These are phyloP conservation scores for Malacosoma neustria DNA, from an alignment of 2,888 invertebrate genomes.

Conservation along the genomic window DNA sequence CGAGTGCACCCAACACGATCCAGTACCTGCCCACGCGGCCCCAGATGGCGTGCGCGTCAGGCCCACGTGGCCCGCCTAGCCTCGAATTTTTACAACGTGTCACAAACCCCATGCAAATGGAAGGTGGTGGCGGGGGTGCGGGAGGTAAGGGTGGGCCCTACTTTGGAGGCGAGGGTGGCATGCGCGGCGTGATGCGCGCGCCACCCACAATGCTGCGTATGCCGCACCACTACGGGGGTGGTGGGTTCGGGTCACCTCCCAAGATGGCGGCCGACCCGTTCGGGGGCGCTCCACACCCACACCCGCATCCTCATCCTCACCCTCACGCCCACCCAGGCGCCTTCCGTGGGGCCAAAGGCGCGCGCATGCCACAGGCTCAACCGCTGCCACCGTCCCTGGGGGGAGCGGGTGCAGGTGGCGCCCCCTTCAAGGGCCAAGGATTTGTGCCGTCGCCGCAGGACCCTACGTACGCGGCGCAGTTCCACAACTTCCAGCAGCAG, in stretches of 20 bases:
- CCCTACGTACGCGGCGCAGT: constrained; percentile 95
- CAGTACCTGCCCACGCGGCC: constrained; percentile 97
- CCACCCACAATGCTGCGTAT: constrained; percentile 52
- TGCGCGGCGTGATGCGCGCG: constrained; percentile 65
- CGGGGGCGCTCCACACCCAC: constrained; percentile 9
- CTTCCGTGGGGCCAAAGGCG: constrained; percentile 57
- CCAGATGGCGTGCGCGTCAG: constrained; percentile 82
- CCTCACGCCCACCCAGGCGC: constrained; percentile 46
- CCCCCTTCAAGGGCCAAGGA: constrained; percentile 86
- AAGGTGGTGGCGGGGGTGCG: constrained; percentile 74
- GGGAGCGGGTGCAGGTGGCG: constrained; percentile 74
- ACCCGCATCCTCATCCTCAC: constrained; percentile 27
- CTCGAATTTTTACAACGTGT: constrained; percentile 92
- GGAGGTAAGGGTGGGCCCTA: constrained; percentile 77
- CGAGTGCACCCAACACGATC: constrained; percentile 97
- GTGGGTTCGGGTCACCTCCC: constrained; percentile 63
- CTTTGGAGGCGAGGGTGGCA: constrained; percentile 76
- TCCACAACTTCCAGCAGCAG: constrained; percentile 96
- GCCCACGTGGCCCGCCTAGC: constrained; percentile 88
- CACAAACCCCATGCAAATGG: constrained; percentile 87
- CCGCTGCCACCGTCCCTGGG: constrained; percentile 87
- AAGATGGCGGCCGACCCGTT: constrained; percentile 54
- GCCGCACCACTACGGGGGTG: constrained; percentile 65
- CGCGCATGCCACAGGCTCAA: constrained; percentile 74
- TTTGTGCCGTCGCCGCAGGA: constrained; percentile 91